These are phyloP conservation scores for Tiaroga cobitis DNA, from an alignment of 2,797 vertebrate species.

Conservation along the genomic window DNA sequence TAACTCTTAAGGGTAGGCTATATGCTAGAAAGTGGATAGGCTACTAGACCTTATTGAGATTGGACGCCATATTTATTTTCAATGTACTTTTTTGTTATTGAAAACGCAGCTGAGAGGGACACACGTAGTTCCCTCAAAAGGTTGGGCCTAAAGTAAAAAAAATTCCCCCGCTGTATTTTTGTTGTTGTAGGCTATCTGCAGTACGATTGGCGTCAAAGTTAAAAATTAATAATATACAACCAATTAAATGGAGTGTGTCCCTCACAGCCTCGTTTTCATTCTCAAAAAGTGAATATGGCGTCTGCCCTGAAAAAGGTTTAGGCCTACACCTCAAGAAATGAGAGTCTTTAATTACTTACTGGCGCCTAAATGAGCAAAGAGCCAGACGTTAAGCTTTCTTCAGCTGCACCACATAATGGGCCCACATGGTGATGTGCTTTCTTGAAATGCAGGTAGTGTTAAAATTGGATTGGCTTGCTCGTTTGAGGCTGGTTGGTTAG, in stretches of 20 bases:
- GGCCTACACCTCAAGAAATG: neutral
- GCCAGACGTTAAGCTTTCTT: constrained; percentile 32
- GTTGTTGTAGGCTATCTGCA: neutral
- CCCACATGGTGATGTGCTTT: constrained; percentile 51
- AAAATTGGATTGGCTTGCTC: constrained; percentile 74
- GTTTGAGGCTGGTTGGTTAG: constrained; percentile 64
- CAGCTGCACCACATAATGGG: constrained; percentile 6
- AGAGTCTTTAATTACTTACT: constrained; percentile 32
- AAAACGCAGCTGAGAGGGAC: neutral
- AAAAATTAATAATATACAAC: neutral
- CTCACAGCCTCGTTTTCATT: neutral
- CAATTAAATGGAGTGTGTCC: neutral
- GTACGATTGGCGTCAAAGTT: neutral
- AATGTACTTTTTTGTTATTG: neutral
- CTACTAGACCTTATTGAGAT: neutral
- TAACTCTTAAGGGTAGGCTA: neutral
- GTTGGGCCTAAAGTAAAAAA: neutral
- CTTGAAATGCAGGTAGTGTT: constrained; percentile 61
- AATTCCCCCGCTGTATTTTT: too few species aligned
- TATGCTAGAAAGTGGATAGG: neutral
- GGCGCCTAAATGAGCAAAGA: constrained; percentile 20
- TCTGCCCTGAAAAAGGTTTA: neutral
- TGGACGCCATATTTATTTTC: constrained; percentile 10
- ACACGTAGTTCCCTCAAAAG: neutral
- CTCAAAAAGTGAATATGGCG: neutral